Conservation (phyloP, 2,113 vertebrate species). For the Stomatorhinus ivindoensis region DNA sequence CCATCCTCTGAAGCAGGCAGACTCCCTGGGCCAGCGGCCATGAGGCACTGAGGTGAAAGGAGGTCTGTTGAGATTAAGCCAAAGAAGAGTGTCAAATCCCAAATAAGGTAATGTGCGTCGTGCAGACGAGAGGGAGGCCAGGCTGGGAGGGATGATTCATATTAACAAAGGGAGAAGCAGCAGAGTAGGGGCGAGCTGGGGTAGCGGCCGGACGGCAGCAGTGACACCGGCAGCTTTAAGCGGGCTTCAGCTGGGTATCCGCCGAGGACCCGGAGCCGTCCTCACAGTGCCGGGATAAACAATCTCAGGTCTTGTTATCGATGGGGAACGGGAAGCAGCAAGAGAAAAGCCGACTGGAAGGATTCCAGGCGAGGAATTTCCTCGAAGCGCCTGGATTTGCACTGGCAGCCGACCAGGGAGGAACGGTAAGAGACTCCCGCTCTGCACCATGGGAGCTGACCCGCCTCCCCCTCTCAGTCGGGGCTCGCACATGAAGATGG, state of each 20-base stretch:
- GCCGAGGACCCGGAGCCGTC: neutral
- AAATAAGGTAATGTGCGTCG: conserved; percentile 12
- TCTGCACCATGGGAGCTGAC: neutral
- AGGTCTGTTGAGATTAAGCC: neutral
- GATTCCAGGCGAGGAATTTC: neutral
- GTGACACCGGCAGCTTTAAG: neutral
- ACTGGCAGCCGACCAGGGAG: neutral
- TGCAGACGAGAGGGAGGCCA: neutral
- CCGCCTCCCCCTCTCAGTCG: neutral
- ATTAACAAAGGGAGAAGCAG: conserved; percentile 4
- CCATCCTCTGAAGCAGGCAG: neutral
- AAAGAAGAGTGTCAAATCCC: conserved; percentile 6
- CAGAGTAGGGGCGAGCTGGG: neutral
- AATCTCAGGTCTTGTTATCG: neutral
- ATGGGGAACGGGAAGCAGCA: neutral
- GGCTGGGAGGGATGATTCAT: conserved; percentile 3
- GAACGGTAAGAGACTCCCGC: neutral
- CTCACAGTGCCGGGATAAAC: neutral
- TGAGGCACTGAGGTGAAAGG: neutral
- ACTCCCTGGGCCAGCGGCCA: neutral
- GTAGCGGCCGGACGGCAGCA: neutral
- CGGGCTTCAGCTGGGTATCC: neutral
- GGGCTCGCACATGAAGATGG: neutral
- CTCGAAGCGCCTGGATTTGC: neutral
- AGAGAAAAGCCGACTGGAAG: neutral